A percentile compares a stretch with the other conserved stretches of the same genome.
These are phyloP conservation scores for Alethe castanea DNA, from an alignment of 2,113 vertebrate genomes.

Conservation along the genomic window DNA sequence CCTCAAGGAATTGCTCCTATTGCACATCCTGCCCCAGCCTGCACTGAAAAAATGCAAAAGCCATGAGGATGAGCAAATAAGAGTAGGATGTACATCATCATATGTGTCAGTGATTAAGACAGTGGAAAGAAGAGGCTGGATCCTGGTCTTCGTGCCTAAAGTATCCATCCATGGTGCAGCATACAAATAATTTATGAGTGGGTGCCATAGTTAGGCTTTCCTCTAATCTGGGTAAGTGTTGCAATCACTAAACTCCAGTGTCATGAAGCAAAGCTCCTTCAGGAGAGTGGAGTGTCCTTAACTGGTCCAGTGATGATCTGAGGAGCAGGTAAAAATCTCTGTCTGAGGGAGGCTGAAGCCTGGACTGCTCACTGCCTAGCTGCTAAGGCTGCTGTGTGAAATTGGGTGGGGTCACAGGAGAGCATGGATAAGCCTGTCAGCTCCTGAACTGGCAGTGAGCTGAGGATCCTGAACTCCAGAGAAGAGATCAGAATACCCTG, in stretches of 20 bases:
- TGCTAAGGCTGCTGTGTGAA: background rate
- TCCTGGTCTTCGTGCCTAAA: background rate
- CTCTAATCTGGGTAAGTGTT: background rate
- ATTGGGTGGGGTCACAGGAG: background rate
- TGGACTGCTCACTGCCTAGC: background rate
- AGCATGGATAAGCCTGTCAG: background rate
- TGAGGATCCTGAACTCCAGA: background rate
- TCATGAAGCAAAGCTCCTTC: background rate
- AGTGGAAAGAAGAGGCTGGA: background rate
- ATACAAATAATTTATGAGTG: background rate
- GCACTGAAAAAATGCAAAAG: background rate
- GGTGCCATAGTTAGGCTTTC: background rate
- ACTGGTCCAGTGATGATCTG: background rate
- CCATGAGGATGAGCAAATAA: background rate
- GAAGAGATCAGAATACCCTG: background rate
- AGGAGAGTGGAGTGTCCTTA: background rate
- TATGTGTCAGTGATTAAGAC: background rate
- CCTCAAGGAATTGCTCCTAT: background rate
- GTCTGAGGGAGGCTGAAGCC: background rate
- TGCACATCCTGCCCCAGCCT: background rate
- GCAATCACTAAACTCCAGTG: background rate
- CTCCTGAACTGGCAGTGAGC: background rate
- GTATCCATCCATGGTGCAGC: background rate
- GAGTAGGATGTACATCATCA: background rate
- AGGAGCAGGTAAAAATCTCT: background rate